Evolutionary conservation across 1,140 invertebrate genomes (phyloP).

Genomic region (Lanistes nyassanus): DNA sequence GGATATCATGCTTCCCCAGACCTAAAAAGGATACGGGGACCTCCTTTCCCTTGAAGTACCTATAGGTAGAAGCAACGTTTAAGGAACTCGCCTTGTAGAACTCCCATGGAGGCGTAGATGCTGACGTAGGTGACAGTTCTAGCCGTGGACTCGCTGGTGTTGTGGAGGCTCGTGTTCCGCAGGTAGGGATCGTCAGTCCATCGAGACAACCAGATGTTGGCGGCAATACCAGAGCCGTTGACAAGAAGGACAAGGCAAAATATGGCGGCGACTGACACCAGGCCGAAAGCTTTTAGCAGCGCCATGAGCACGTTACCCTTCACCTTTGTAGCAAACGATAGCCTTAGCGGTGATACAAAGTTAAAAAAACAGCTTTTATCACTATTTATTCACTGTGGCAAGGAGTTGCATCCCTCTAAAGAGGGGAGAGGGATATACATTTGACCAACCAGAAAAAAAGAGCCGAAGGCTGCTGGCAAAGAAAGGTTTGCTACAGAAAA

Average conservation of each 20-base stretch:
- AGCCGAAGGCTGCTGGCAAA: too few species aligned
- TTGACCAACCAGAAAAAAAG: too few species aligned
- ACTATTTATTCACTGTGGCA: neutral
- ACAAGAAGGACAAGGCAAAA: constrained; percentile 83
- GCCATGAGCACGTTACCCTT: constrained; percentile 88
- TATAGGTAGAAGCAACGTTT: neutral
- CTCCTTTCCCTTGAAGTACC: neutral
- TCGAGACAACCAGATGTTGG: constrained; percentile 30
- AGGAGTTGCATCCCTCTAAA: too few species aligned
- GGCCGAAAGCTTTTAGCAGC: constrained; percentile 87
- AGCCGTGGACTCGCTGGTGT: constrained; percentile 12
- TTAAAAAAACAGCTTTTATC: neutral
- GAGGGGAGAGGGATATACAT: too few species aligned
- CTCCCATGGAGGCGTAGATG: constrained; percentile 23
- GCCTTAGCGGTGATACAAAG: too few species aligned
- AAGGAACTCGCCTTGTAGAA: constrained; percentile 30
- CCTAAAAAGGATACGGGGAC: neutral
- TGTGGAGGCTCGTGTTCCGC: constrained; percentile 11
- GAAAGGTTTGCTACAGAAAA: too few species aligned
- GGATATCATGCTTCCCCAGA: neutral
- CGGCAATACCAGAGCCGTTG: constrained; percentile 27
- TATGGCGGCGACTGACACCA: constrained; percentile 77
- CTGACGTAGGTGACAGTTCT: constrained; percentile 28
- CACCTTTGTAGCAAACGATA: constrained; percentile 70
- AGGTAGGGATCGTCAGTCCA: constrained; percentile 35